These are phyloP conservation scores for Dendronephthya gigantea DNA, from an alignment of 64 coral and sea anemone genomes.

Conservation along the genomic window DNA sequence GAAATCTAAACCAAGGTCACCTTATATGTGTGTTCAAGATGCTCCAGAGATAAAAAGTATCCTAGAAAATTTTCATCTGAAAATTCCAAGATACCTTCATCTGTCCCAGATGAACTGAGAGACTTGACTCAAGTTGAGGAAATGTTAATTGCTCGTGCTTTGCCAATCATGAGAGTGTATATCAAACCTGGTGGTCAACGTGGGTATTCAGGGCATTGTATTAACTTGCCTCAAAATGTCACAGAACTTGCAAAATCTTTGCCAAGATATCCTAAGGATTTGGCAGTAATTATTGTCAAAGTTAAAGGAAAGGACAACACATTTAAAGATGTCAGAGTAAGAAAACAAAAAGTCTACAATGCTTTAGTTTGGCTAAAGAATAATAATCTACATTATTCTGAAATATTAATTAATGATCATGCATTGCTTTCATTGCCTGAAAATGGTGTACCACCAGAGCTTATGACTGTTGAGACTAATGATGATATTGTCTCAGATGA, in stretches of 20 bases:
- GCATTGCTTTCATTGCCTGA: not conserved
- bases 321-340: not conserved
- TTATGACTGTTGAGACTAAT: not conserved
- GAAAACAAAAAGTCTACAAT: not conserved
- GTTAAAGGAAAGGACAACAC: not conserved
- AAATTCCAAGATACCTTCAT: not conserved
- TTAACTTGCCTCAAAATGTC: not conserved
- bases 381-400: not conserved
- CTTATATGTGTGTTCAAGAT: not conserved
- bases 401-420: too few relatives aligned
- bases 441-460: not conserved
- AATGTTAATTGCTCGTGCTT: constrained; percentile 11
- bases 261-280: not conserved
- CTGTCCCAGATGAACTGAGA: not conserved
- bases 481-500: too few relatives aligned
- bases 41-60: not conserved
- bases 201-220: not conserved
- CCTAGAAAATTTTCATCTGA: not conserved
- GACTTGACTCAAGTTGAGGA: not conserved
- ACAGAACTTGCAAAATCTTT: not conserved
- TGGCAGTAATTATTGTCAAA: not conserved
- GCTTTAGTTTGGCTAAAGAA: not conserved
- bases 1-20: not conserved
- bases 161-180: not conserved
- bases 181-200: not conserved